Percentiles rank a stretch among this genome's conserved stretches.
Evolutionary conservation across 2,888 invertebrate species (phyloP).

Genomic region (Gerris lacustris): DNA sequence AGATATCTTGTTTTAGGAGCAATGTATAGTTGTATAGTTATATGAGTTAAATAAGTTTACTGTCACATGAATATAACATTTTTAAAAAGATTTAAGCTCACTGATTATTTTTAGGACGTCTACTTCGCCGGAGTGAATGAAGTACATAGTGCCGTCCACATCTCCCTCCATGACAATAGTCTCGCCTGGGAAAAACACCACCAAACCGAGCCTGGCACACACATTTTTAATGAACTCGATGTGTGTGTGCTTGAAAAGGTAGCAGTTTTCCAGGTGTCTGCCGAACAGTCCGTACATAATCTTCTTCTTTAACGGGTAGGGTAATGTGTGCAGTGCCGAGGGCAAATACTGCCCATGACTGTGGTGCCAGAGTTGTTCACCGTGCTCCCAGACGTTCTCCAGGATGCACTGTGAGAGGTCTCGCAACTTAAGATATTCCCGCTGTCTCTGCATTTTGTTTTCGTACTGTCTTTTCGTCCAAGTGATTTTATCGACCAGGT

Average conservation of each 20-base stretch:
- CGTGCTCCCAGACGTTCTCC: not conserved
- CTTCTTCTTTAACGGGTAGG: not conserved
- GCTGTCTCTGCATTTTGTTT: not conserved
- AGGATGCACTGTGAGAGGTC: not conserved
- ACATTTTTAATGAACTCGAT: not conserved
- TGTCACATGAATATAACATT: too few relatives aligned
- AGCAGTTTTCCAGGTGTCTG: not conserved
- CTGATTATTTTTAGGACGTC: not conserved
- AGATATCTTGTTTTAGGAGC: too few relatives aligned
- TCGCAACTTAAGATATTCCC: not conserved
- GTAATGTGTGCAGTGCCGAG: not conserved
- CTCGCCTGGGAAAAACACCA: not conserved
- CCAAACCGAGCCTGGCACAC: not conserved
- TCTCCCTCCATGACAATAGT: conserved; percentile 6
- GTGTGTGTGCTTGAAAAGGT: conserved; percentile 4
- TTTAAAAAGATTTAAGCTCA: not conserved
- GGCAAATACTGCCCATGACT: not conserved
- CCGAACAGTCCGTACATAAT: not conserved
- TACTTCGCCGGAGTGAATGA: conserved; percentile 6
- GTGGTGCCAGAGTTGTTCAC: not conserved
- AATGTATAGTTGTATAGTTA: too few relatives aligned
- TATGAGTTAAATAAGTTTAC: too few relatives aligned
- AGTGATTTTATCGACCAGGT: not conserved
- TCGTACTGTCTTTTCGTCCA: not conserved
- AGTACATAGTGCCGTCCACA: conserved; percentile 8